Percentiles rank a stretch among this genome's conserved stretches.
Conservation (phyloP, 2,797 vertebrate genomes). For the Percopsis omiscomaycus region DNA sequence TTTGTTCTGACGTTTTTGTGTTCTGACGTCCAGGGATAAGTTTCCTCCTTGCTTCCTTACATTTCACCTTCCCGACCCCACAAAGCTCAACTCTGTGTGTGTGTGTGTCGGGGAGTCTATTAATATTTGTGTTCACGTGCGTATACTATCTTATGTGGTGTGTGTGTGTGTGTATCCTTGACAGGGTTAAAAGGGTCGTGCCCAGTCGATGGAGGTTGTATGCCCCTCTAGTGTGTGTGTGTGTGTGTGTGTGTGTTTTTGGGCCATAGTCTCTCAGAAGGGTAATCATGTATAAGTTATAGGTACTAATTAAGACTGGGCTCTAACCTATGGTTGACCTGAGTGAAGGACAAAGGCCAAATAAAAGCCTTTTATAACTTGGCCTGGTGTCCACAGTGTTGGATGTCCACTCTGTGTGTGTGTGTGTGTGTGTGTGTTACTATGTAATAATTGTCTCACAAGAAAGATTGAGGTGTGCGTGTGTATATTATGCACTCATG, state of each 20-base stretch:
- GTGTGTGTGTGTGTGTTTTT: constrained; percentile 47
- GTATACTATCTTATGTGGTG: background rate
- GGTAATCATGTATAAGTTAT: constrained; percentile 85
- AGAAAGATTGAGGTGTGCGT: too few relatives aligned
- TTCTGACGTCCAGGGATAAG: constrained; percentile 43
- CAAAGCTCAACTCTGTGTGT: constrained; percentile 31
- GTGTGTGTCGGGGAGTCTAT: background rate
- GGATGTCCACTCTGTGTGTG: constrained; percentile 75
- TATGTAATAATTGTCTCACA: background rate
- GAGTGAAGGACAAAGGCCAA: constrained; percentile 77
- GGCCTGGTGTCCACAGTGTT: constrained; percentile 83
- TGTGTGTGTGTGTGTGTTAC: constrained; percentile 16
- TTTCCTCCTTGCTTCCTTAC: constrained; percentile 62
- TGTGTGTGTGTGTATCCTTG: constrained; percentile 5
- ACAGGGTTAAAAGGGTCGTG: constrained; percentile 6
- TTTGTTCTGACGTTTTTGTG: constrained; percentile 52
- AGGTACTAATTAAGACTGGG: constrained; percentile 90
- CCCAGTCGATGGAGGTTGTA: constrained; percentile 5
- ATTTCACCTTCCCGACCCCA: constrained; percentile 57
- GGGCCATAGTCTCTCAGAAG: constrained; percentile 59
- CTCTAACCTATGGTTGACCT: constrained; percentile 79
- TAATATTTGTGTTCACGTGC: too few relatives aligned
- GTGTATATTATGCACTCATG: background rate
- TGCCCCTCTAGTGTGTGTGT: background rate
- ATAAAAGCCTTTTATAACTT: constrained; percentile 79